These are phyloP conservation scores for Brachyptera putata DNA, from an alignment of 2,888 invertebrate species.

Conservation along the genomic window DNA sequence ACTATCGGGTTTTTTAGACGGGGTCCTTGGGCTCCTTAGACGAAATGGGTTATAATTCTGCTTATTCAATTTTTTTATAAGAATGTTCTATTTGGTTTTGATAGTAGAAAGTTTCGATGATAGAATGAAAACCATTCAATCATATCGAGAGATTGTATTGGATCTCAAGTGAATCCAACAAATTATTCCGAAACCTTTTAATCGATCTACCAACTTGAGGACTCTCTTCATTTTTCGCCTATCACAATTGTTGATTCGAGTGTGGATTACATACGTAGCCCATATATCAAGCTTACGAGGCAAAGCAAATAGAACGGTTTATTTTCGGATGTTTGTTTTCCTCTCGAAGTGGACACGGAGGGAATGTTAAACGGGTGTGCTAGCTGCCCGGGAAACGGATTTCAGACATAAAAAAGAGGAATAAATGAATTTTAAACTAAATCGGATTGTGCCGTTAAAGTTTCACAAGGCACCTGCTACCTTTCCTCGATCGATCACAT, in stretches of 20 bases:
- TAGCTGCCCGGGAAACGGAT: conserved; percentile 1
- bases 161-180: no score
- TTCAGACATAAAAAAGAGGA: conserved; percentile 3
- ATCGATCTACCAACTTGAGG: no score
- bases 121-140: no score
- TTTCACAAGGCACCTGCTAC: neutral
- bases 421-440: neutral
- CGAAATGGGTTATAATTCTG: no score
- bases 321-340: conserved; percentile 5
- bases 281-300: neutral
- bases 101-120: no score
- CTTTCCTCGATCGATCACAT: neutral
- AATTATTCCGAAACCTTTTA: no score
- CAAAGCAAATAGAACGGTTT: neutral
- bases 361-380: neutral
- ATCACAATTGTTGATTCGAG: conserved; percentile 8
- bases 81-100: no score
- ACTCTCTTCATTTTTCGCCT: no score
- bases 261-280: neutral
- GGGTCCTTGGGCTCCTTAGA: no score
- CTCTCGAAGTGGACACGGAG: conserved; percentile 8
- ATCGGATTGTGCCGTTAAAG: neutral
- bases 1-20: no score
- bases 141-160: no score
- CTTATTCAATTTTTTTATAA: no score